phyloP scores from a whole-genome alignment of 2,113 vertebrate species.

The Pleuronectes platessa region DNA sequence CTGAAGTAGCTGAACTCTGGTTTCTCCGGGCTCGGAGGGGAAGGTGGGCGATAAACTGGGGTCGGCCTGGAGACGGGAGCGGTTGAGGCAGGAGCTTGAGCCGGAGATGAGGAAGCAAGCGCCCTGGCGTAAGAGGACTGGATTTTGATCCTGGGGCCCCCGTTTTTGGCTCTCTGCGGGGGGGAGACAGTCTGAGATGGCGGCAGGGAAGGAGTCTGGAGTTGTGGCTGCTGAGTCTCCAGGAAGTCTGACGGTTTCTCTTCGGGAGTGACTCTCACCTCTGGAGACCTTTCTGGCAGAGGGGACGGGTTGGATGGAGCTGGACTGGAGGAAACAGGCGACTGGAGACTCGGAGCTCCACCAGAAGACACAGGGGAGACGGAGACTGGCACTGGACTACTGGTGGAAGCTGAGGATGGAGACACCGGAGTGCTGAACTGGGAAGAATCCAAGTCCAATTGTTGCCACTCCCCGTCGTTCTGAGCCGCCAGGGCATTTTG shows the following conservation, averaged over 20 bases:
- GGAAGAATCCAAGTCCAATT: conserved; percentile 51
- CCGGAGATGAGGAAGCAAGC: conserved; percentile 55
- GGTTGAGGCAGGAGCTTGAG: conserved; percentile 61
- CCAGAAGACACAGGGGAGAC: conserved; percentile 64
- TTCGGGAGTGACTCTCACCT: conserved; percentile 3
- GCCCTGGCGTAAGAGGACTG: conserved; percentile 77
- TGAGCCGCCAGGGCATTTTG: conserved; percentile 91
- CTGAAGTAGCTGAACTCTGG: conserved; percentile 95
- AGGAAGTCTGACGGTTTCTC: conserved; percentile 40
- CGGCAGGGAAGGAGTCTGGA: conserved; percentile 68
- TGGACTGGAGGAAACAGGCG: conserved; percentile 60
- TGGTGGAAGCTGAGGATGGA: conserved; percentile 54
- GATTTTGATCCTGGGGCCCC: conserved; percentile 77
- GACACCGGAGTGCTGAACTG: conserved; percentile 58
- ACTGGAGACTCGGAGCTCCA: conserved; percentile 54
- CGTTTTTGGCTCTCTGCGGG: conserved; percentile 83
- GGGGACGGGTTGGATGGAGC: conserved; percentile 52
- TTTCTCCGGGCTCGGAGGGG: conserved; percentile 83
- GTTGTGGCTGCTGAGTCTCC: conserved; percentile 52
- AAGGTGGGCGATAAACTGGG: conserved; percentile 78
- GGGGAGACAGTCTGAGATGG: conserved; percentile 66
- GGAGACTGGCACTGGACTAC: conserved; percentile 68
- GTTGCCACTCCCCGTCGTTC: conserved; percentile 80
- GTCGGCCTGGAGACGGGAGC: conserved; percentile 73
- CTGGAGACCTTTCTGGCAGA: conserved; percentile 44